phyloP scores from a whole-genome alignment of 2,888 invertebrate species.

The Drosophila cognata region DNA sequence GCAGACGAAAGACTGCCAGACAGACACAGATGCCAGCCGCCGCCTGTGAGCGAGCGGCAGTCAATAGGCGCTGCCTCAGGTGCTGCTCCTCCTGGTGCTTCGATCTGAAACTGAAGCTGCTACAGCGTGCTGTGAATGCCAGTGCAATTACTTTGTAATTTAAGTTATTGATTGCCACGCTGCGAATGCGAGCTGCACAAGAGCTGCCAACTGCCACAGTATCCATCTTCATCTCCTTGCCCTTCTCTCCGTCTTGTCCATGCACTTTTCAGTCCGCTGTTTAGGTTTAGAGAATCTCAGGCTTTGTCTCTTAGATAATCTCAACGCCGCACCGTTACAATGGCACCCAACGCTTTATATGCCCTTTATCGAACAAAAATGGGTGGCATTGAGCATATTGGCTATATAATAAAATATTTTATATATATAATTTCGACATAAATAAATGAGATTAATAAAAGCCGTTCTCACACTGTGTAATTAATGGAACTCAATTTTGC shows the following conservation, averaged over 20 bases:
- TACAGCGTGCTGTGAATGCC: conserved; percentile 81
- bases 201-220: conserved; percentile 45
- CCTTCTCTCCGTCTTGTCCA: conserved; percentile 12
- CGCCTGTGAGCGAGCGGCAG: conserved; percentile 34
- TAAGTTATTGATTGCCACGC: conserved; percentile 84
- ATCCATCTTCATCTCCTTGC: conserved; percentile 16
- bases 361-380: conserved; percentile 49
- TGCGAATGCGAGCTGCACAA: conserved; percentile 66
- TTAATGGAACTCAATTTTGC: background rate
- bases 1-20: conserved; percentile 16
- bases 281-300: conserved; percentile 45
- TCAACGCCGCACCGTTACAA: conserved; percentile 67
- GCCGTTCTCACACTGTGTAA: background rate
- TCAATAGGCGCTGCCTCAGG: conserved; percentile 37
- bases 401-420: conserved; percentile 12
- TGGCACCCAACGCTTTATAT: conserved; percentile 66
- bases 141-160: conserved; percentile 84
- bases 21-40: conserved; percentile 38
- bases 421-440: background rate
- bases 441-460: background rate
- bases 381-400: conserved; percentile 33
- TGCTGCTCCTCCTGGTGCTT: conserved; percentile 30
- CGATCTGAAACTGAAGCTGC: conserved; percentile 54
- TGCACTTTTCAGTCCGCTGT: conserved; percentile 36
- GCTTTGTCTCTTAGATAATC: conserved; percentile 68